phyloP scores from a whole-genome alignment of 1,140 invertebrate species.

The Zaprionus taronus region DNA sequence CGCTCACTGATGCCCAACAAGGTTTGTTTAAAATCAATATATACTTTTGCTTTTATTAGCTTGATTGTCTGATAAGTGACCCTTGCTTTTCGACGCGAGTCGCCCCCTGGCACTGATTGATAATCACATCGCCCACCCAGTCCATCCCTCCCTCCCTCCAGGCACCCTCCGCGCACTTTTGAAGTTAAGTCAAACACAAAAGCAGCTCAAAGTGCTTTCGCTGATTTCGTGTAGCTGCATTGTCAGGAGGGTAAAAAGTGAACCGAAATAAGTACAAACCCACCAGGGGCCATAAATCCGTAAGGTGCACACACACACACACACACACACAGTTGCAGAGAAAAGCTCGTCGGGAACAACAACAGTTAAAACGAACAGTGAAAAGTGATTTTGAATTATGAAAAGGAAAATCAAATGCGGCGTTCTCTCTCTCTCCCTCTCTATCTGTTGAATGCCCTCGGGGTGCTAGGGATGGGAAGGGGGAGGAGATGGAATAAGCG shows the following conservation, averaged over 20 bases:
- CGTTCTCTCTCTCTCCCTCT: conserved; percentile 12
- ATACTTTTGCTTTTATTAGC: conserved; percentile 1
- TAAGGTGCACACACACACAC: conserved; percentile 42
- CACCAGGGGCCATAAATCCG: conserved; percentile 48
- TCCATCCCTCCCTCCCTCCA: no score
- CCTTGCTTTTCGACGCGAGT: conserved; percentile 1
- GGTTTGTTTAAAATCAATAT: conserved; percentile 83
- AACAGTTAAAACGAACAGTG: conserved; percentile 47
- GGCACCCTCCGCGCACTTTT: conserved; percentile 4
- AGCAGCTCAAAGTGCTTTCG: conserved; percentile 31
- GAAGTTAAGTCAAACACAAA: conserved; percentile 40
- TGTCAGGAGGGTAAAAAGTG: conserved; percentile 25
- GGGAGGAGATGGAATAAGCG: neutral
- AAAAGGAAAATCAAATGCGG: conserved; percentile 64
- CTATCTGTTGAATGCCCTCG: neutral
- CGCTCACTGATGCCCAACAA: conserved; percentile 90
- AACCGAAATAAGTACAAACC: conserved; percentile 29
- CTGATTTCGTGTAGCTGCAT: conserved; percentile 20
- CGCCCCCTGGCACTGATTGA: neutral
- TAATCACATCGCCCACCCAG: neutral
- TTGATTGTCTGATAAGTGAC: conserved; percentile 9
- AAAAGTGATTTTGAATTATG: conserved; percentile 82
- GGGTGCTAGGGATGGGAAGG: neutral
- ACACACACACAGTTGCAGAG: conserved; percentile 14
- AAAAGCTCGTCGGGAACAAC: conserved; percentile 32